phyloP scores from a whole-genome alignment of 2,113 vertebrate genomes.

The Ptilonorhynchus violaceus region DNA sequence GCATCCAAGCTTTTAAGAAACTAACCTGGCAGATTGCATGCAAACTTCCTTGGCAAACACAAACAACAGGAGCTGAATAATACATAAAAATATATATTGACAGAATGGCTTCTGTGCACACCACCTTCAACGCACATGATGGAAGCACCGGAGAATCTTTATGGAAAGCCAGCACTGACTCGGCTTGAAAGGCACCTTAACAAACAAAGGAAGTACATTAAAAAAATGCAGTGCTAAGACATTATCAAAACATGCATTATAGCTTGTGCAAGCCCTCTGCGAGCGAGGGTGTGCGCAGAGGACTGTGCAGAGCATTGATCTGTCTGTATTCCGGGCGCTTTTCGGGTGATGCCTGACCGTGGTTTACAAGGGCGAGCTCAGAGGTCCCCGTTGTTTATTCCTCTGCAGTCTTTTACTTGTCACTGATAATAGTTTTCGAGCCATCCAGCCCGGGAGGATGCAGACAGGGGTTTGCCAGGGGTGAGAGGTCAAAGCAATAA shows the following conservation, averaged over 20 bases:
- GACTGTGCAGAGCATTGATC: conserved; percentile 55
- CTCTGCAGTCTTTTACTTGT: conserved; percentile 64
- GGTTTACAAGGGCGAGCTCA: conserved; percentile 51
- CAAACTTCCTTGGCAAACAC: conserved; percentile 6
- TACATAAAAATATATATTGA: conserved; percentile 18
- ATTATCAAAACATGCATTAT: conserved; percentile 50
- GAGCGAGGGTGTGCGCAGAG: conserved; percentile 27
- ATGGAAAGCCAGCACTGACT: not conserved
- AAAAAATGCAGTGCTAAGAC: conserved; percentile 48
- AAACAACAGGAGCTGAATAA: conserved; percentile 24
- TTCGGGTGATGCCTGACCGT: conserved; percentile 25
- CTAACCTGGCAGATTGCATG: not conserved
- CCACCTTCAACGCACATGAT: not conserved
- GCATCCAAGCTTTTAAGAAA: conserved; percentile 28
- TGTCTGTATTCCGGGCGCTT: conserved; percentile 8
- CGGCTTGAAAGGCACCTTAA: conserved; percentile 49
- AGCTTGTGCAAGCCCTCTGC: conserved; percentile 37
- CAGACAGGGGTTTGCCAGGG: not conserved
- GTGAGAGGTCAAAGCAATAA: conserved; percentile 63
- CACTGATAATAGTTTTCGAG: conserved; percentile 60
- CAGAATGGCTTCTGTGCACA: not conserved
- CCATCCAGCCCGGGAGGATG: conserved; percentile 22
- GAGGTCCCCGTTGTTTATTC: conserved; percentile 56
- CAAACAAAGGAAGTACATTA: conserved; percentile 45
- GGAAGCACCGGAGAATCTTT: conserved; percentile 2